Evolutionary conservation across 2,113 vertebrate species (phyloP).

Genomic region (Microtus richardsoni): DNA sequence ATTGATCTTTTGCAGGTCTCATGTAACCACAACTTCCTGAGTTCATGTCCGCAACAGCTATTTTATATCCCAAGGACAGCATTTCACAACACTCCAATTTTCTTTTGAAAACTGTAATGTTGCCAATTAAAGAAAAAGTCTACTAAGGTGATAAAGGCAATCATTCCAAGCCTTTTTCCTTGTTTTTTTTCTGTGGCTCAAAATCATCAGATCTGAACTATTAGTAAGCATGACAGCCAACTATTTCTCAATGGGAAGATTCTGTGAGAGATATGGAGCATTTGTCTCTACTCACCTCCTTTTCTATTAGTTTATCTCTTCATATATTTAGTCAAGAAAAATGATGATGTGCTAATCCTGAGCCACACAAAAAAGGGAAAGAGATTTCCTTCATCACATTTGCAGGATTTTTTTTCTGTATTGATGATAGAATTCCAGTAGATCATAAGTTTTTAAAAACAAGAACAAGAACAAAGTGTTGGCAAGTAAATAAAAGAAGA

Average conservation of each 20-base stretch:
- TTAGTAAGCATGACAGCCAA: background rate
- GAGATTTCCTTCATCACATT: too few species aligned
- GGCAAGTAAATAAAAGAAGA: background rate
- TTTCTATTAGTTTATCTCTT: slow-evolving; percentile 14
- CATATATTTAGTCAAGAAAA: background rate
- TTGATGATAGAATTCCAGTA: too few species aligned
- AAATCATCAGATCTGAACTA: background rate
- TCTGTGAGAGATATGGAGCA: slow-evolving; percentile 5
- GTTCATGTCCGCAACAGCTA: background rate
- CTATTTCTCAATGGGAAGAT: background rate
- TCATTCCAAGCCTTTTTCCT: background rate
- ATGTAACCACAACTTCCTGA: background rate
- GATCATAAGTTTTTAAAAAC: too few species aligned
- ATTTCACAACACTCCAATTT: background rate
- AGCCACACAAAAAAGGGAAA: too few species aligned
- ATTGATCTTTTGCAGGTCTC: background rate
- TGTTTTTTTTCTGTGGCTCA: background rate
- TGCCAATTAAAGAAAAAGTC: slow-evolving; percentile 15
- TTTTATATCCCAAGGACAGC: background rate
- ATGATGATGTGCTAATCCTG: too few species aligned
- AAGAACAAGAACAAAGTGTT: background rate
- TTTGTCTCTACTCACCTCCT: background rate
- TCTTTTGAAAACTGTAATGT: background rate
- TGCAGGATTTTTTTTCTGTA: too few species aligned
- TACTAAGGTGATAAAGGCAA: background rate